phyloP scores from a whole-genome alignment of 2,113 vertebrate genomes.

The Xyrauchen texanus region DNA sequence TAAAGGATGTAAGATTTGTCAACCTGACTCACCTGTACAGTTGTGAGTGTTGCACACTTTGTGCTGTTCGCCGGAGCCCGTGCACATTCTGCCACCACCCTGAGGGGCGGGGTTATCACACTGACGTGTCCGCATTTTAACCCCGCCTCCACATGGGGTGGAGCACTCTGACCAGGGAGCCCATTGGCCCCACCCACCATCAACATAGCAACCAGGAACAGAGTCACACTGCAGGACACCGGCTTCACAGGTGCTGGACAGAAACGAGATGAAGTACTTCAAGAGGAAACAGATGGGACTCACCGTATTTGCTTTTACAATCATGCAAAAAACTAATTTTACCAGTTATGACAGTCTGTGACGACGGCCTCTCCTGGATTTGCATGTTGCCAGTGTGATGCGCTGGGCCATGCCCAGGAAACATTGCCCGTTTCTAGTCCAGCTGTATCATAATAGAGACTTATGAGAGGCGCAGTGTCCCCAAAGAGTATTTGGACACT shows the following conservation, averaged over 20 bases:
- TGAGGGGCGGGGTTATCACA: constrained; percentile 77
- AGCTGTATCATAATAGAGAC: constrained; percentile 15
- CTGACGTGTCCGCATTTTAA: constrained; percentile 69
- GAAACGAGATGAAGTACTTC: neutral
- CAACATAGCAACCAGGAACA: constrained; percentile 74
- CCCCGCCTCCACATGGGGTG: constrained; percentile 77
- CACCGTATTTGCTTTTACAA: too few relatives aligned
- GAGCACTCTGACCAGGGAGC: constrained; percentile 80
- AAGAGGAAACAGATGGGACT: too few relatives aligned
- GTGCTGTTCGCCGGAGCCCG: constrained; percentile 71
- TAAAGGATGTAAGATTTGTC: too few relatives aligned
- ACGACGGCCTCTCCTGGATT: constrained; percentile 77
- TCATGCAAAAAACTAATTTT: neutral
- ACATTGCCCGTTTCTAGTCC: constrained; percentile 62
- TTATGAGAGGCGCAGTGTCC: too few relatives aligned
- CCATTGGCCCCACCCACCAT: constrained; percentile 81
- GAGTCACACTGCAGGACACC: constrained; percentile 77
- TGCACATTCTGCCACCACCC: constrained; percentile 75
- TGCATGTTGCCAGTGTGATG: constrained; percentile 71
- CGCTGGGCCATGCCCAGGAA: constrained; percentile 66
- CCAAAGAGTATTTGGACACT: too few relatives aligned
- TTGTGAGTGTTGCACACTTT: constrained; percentile 70
- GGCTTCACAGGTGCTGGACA: constrained; percentile 78
- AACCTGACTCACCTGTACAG: constrained; percentile 23
- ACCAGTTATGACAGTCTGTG: constrained; percentile 84